phyloP scores from a whole-genome alignment of 2,113 vertebrate genomes.

The Lutjanus erythropterus region DNA sequence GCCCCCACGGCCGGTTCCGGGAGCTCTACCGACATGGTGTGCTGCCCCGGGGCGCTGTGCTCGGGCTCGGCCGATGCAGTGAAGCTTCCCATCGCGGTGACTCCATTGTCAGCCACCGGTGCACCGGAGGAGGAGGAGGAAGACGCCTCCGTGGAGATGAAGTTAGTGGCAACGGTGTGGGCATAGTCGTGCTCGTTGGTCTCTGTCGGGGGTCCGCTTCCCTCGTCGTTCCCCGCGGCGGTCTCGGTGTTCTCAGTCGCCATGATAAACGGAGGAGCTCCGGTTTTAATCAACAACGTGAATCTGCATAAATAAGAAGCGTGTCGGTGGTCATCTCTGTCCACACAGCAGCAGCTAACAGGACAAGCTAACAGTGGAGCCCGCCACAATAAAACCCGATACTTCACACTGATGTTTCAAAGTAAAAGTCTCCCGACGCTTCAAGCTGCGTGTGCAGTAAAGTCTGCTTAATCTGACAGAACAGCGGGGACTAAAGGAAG shows the following conservation, averaged over 20 bases:
- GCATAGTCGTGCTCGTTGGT: conserved; percentile 74
- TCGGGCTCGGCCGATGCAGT: not conserved
- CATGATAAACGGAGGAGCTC: conserved; percentile 34
- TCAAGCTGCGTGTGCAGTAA: too few species aligned
- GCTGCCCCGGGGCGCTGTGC: not conserved
- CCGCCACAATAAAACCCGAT: not conserved
- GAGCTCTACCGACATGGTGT: conserved; percentile 3
- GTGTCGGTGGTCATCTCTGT: conserved; percentile 17
- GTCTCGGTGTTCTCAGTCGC: conserved; percentile 31
- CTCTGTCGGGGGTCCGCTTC: conserved; percentile 16
- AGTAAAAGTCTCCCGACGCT: not conserved
- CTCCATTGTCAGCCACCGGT: not conserved
- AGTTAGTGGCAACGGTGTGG: conserved; percentile 15
- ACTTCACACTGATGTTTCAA: not conserved
- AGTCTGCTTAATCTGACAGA: not conserved
- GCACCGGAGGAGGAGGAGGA: not conserved
- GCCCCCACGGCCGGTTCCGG: conserved; percentile 58
- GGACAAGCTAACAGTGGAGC: conserved; percentile 10
- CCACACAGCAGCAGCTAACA: not conserved
- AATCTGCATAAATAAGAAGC: conserved; percentile 5
- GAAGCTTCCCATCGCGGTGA: not conserved
- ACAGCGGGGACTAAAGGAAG: rapidly evolving
- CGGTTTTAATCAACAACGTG: not conserved
- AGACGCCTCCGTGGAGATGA: not conserved
- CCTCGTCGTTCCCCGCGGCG: conserved; percentile 6